A percentile compares a stretch with the other conserved stretches of the same genome.
These are phyloP conservation scores for Xiphydria camelus DNA, from an alignment of 2,888 invertebrate genomes.

Conservation along the genomic window DNA sequence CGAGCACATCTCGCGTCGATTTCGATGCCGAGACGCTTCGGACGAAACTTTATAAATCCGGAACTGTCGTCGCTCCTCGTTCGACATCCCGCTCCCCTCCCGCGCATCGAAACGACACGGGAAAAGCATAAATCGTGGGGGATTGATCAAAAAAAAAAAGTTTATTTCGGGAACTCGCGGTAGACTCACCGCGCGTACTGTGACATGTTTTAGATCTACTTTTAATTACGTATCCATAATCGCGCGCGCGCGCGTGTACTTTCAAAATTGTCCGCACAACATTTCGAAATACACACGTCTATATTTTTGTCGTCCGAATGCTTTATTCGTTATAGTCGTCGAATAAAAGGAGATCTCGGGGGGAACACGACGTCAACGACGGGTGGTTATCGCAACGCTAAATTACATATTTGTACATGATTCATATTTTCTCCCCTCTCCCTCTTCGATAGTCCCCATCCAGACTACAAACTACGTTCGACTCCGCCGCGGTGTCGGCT, in stretches of 20 bases:
- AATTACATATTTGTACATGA: conserved; percentile 47
- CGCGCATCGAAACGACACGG: conserved; percentile 16
- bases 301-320: too few relatives aligned
- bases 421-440: conserved; percentile 37
- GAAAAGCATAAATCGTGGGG: conserved; percentile 21
- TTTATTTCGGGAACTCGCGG: conserved; percentile 45
- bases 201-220: conserved; percentile 16
- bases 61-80: conserved; percentile 14
- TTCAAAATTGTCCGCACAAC: conserved; percentile 35
- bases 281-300: conserved; percentile 40
- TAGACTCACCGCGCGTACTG: conserved; percentile 31
- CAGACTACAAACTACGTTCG: too few relatives aligned
- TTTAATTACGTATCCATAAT: too few relatives aligned
- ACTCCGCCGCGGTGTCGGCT: too few relatives aligned
- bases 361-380: too few relatives aligned
- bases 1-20: too few relatives aligned
- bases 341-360: too few relatives aligned
- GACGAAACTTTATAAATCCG: too few relatives aligned
- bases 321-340: too few relatives aligned
- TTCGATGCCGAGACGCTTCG: too few relatives aligned
- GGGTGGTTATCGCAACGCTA: conserved; percentile 36
- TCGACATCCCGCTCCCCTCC: conserved; percentile 15
- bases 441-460: too few relatives aligned
- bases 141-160: conserved; percentile 43
- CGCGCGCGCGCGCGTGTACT: conserved; percentile 35